Evolutionary conservation across 2,797 vertebrate species (phyloP).

Genomic region (Anguilla anguilla): DNA sequence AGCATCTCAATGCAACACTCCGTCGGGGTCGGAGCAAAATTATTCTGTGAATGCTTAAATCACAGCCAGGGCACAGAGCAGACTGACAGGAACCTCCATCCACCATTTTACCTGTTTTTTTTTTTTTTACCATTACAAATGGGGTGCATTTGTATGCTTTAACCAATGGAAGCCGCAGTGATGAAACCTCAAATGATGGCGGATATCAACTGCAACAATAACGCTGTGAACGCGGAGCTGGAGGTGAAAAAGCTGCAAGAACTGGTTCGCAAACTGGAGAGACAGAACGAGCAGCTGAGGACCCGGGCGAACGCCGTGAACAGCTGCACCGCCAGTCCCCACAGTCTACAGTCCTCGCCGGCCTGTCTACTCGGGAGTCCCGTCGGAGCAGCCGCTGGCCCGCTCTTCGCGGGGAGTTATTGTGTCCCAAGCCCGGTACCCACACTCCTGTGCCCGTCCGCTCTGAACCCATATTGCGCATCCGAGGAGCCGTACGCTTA

Average conservation of each 20-base stretch:
- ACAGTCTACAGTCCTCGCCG: constrained; percentile 62
- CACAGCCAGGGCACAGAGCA: constrained; percentile 54
- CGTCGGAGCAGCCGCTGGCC: constrained; percentile 38
- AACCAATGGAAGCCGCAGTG: constrained; percentile 78
- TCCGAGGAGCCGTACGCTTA: constrained; percentile 78
- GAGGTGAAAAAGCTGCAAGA: constrained; percentile 97
- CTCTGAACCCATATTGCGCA: constrained; percentile 34
- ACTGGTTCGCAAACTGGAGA: constrained; percentile 90
- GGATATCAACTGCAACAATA: constrained; percentile 84
- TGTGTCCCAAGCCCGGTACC: constrained; percentile 70
- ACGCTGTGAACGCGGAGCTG: constrained; percentile 85
- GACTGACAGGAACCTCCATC: constrained; percentile 37
- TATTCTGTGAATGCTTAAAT: constrained; percentile 23
- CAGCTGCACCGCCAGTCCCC: constrained; percentile 70
- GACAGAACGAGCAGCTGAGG: constrained; percentile 92
- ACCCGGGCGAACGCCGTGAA: constrained; percentile 81
- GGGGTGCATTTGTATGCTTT: constrained; percentile 46
- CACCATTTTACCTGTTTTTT: constrained; percentile 49
- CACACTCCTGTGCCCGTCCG: constrained; percentile 63
- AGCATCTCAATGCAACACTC: constrained; percentile 48
- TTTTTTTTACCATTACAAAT: constrained; percentile 47
- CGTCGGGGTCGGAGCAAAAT: constrained; percentile 1
- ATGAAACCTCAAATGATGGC: constrained; percentile 81
- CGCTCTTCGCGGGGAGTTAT: constrained; percentile 59
- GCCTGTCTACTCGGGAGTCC: constrained; percentile 56